Base-by-base conservation (phyloP, 2,888 invertebrate species). In the Tubiluchus corallicola region DNA sequence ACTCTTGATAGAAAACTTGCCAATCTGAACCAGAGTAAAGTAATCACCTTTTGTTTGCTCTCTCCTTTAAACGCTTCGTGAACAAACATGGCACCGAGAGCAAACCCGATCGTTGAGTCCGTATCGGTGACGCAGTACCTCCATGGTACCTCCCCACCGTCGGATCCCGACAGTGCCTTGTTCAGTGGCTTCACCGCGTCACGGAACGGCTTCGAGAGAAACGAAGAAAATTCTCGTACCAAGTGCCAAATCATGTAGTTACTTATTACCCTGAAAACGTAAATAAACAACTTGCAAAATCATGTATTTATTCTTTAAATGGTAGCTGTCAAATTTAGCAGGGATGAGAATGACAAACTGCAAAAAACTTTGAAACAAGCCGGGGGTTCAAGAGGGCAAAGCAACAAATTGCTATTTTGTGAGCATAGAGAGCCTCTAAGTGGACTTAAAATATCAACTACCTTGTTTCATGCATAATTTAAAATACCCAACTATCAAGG, bases 161-260 rank as follows among this genome's bases (percentile, higher is more conserved):
- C 84, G 0, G 83, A 79, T 0, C 88, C 94, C 58, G 85, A 76
- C 13, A 92, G 67, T 0, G 83, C 87, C 60, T 87, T 85, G 18
- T 85, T 72, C 39, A 92, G 68, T 15, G 81, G 81, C 64, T 88
- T 88, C 53, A 82, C 82, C 1, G 90, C 88, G 55, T 90, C 87
- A 5, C 87, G 72, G 58, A 79, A 80, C 0, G 81, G 76, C 59
- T 87, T 85, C 0, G 90, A 88, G 20, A 94, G 65, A 56, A 79
- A 87, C 0, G 79, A 75, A 0, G 82, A 79, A 44, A 88, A 70
- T 0, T 79, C 75, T 21, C 81, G 74, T 0, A 88, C 82, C 0
- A 84, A 81, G 67, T 90, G 87, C 90, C 90, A 92, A 52, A 85
- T 77, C 64, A 94, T 69, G 63, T 92, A 94, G 64, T 92, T 88